phyloP scores from a whole-genome alignment of 2,113 vertebrate species.

The Grammomys dolichurus region DNA sequence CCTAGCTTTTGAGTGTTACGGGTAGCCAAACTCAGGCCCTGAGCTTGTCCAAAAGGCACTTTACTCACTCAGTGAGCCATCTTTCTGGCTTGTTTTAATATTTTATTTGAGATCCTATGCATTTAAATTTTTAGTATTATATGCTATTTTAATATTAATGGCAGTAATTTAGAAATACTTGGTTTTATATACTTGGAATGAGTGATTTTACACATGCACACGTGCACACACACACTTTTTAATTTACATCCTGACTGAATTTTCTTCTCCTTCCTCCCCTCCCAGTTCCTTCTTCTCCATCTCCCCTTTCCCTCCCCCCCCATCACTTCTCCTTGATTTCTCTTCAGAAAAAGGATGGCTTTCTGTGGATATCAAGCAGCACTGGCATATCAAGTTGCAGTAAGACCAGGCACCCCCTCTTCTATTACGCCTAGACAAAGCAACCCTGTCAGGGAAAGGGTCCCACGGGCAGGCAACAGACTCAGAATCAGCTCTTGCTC shows the following conservation, averaged over 20 bases:
- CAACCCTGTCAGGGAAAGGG: too few relatives aligned
- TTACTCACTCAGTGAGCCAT: not conserved
- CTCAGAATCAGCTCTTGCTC: too few relatives aligned
- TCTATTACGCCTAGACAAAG: not conserved
- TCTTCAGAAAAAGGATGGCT: not conserved
- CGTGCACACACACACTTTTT: too few relatives aligned
- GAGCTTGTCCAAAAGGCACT: not conserved
- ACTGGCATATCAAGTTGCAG: not conserved
- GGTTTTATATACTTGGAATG: not conserved
- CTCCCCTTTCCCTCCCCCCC: accelerated
- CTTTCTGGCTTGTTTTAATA: slow-evolving; percentile 38
- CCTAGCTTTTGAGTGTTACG: not conserved
- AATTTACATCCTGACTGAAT: not conserved
- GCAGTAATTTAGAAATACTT: slow-evolving; percentile 47
- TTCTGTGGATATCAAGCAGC: not conserved
- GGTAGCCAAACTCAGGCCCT: not conserved
- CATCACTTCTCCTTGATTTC: not conserved
- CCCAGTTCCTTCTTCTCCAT: not conserved
- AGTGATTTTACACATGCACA: not conserved
- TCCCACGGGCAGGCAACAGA: too few relatives aligned
- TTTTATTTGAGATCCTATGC: slow-evolving; percentile 7
- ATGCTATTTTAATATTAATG: slow-evolving; percentile 42
- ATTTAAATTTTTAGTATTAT: slow-evolving; percentile 24
- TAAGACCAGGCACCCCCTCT: not conserved
- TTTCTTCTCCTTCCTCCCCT: not conserved